A percentile compares a stretch with the other conserved stretches of the same genome.
These are phyloP conservation scores for Onychostoma macrolepis DNA, from an alignment of 2,113 vertebrate species.

Conservation along the genomic window DNA sequence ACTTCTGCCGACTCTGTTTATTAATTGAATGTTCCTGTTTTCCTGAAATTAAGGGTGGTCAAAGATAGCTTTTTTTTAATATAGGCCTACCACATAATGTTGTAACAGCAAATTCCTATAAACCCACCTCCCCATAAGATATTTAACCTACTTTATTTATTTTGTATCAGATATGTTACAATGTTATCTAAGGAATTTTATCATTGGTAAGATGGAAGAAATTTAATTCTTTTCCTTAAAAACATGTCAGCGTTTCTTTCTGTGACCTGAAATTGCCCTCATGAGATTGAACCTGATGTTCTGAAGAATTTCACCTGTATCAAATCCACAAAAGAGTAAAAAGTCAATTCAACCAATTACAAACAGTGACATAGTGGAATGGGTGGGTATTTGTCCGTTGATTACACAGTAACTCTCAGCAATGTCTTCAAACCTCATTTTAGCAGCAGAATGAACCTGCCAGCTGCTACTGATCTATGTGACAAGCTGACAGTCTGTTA, in stretches of 20 bases:
- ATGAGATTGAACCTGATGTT: not conserved
- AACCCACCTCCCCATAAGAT: no score
- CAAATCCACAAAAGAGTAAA: not conserved
- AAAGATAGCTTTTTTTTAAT: not conserved
- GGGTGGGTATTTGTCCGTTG: not conserved
- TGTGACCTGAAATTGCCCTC: not conserved
- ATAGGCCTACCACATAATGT: not conserved
- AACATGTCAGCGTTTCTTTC: not conserved
- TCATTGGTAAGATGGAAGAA: not conserved
- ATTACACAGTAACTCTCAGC: conserved; percentile 46
- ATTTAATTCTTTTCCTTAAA: not conserved
- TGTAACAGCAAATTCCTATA: not conserved
- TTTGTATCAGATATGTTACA: not conserved
- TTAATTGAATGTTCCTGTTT: conserved; percentile 14
- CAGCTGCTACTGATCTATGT: conserved; percentile 50
- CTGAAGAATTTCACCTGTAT: not conserved
- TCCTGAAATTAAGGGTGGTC: not conserved
- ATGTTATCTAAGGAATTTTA: not conserved
- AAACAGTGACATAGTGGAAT: not conserved
- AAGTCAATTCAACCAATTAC: not conserved
- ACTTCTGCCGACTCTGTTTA: not conserved
- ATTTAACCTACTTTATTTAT: conserved; percentile 3
- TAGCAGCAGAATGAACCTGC: conserved; percentile 46
- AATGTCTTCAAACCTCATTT: conserved; percentile 51
- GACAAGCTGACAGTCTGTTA: conserved; percentile 18